phyloP scores from a whole-genome alignment of 2,888 invertebrate genomes.

The Agonopterix arenella region DNA sequence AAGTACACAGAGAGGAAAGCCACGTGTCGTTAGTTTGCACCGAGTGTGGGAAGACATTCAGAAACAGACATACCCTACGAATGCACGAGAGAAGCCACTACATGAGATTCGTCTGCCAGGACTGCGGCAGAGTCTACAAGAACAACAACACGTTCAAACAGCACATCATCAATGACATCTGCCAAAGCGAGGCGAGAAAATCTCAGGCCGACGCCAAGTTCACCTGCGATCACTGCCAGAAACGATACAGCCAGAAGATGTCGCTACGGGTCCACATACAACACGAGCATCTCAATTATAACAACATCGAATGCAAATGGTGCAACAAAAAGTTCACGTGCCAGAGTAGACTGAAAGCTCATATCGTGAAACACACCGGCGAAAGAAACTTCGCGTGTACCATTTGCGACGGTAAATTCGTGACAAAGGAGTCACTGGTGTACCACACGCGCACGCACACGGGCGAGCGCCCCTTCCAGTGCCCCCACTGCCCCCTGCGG shows the following conservation, averaged over 20 bases:
- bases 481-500: conserved; percentile 40
- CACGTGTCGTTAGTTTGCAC: conserved; percentile 40
- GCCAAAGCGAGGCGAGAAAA: conserved; percentile 39
- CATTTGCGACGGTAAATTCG: conserved; percentile 49
- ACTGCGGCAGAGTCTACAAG: conserved; percentile 55
- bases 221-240: conserved; percentile 58
- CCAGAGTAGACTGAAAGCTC: conserved; percentile 53
- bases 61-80: conserved; percentile 38
- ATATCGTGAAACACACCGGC: conserved; percentile 57
- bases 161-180: conserved; percentile 46
- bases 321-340: conserved; percentile 61
- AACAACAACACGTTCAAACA: conserved; percentile 46
- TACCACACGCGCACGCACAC: conserved; percentile 63
- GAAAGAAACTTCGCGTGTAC: conserved; percentile 51
- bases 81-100: conserved; percentile 47
- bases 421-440: conserved; percentile 52
- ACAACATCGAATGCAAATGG: conserved; percentile 53
- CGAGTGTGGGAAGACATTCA: conserved; percentile 50
- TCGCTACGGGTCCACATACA: conserved; percentile 58
- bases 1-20: conserved; percentile 34
- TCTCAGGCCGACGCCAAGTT: conserved; percentile 43
- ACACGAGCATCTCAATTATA: conserved; percentile 57
- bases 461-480: conserved; percentile 56
- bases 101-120: conserved; percentile 39
- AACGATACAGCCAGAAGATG: conserved; percentile 58